These are phyloP conservation scores for Heliangelus exortis DNA, from an alignment of 2,797 vertebrate species.

Conservation along the genomic window DNA sequence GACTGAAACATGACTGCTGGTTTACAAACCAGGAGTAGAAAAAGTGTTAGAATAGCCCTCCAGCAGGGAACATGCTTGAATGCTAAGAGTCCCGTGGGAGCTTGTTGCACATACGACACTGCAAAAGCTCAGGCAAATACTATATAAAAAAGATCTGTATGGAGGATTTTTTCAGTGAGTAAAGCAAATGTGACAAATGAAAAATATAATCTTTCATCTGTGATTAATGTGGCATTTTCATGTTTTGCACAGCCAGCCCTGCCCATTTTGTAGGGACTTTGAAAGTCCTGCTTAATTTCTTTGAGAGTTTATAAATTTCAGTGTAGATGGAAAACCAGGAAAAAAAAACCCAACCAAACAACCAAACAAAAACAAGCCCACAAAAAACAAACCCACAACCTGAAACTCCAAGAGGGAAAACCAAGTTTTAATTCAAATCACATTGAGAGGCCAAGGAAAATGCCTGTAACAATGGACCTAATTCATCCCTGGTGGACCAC, in stretches of 20 bases:
- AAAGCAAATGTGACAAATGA: neutral
- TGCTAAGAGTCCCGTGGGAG: neutral
- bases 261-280: neutral
- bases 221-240: neutral
- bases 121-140: neutral
- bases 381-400: neutral
- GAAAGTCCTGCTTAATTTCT: neutral
- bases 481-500: neutral
- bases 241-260: neutral
- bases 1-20: neutral
- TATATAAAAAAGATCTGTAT: neutral
- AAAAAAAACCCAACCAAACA: neutral
- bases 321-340: neutral
- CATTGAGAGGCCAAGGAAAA: neutral
- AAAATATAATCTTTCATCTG: neutral
- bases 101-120: neutral
- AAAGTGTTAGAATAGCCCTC: neutral
- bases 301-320: neutral
- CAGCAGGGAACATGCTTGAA: neutral
- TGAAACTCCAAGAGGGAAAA: slow-evolving; percentile 1
- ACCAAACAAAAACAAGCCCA: too few species aligned
- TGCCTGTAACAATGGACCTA: neutral
- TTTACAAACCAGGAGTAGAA: neutral
- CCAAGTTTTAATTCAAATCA: slow-evolving; percentile 30
- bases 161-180: neutral